Conservation (phyloP, 2,888 invertebrate genomes). For the Eubasilissa splendida region DNA sequence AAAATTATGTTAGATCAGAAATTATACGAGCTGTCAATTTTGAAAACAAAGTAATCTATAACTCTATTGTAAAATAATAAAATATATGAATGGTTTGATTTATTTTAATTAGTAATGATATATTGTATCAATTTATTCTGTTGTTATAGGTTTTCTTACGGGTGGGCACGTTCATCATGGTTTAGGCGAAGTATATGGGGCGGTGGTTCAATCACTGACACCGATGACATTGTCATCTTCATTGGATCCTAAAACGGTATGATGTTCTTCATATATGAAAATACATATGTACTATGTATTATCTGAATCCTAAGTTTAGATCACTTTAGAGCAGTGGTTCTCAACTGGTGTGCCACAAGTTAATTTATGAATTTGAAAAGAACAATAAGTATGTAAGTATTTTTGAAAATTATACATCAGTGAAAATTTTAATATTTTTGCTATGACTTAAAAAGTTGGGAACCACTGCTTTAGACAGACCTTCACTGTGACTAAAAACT, state of each 20-base stretch:
- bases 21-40: background rate
- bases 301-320: no score
- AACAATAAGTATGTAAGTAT: no score
- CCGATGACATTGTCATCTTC: conserved; percentile 83
- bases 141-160: conserved; percentile 58
- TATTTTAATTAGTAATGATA: background rate
- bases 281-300: no score
- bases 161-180: conserved; percentile 56
- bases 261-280: background rate
- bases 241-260: conserved; percentile 77
- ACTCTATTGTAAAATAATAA: background rate
- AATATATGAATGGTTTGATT: background rate
- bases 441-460: no score
- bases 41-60: background rate
- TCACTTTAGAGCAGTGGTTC: no score
- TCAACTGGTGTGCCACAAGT: no score
- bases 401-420: no score
- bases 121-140: background rate
- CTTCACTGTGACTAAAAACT: no score
- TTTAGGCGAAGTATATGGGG: conserved; percentile 69
- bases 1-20: conserved; percentile 60
- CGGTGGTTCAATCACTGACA: conserved; percentile 69
- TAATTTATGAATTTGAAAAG: no score
- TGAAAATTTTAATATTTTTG: no score
- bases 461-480: no score